Evolutionary conservation across 2,797 vertebrate species (phyloP).

Genomic region (Sebastes jordani): DNA sequence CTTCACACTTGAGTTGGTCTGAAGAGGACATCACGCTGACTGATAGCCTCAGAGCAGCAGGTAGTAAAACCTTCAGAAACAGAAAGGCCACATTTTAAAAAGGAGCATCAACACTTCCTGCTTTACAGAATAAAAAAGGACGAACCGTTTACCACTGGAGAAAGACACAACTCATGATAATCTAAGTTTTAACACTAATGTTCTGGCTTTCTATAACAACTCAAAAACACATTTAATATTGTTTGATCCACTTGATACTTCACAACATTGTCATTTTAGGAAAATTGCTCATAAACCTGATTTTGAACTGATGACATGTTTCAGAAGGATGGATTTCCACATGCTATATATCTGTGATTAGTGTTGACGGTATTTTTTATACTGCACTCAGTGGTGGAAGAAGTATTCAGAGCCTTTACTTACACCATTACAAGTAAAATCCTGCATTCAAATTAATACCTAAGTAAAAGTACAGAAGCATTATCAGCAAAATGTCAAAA

Average conservation of each 20-base stretch:
- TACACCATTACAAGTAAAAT: background rate
- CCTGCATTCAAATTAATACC: too few relatives aligned
- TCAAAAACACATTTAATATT: background rate
- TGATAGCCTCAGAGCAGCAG: background rate
- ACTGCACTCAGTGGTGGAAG: background rate
- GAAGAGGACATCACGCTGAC: slow-evolving; percentile 1
- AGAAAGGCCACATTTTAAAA: background rate
- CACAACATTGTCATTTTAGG: background rate
- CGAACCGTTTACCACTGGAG: background rate
- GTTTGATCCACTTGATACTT: background rate
- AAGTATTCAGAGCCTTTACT: background rate
- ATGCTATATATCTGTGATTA: background rate
- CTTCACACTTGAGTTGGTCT: background rate
- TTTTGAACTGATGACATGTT: background rate
- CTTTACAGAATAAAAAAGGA: background rate
- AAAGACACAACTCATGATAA: background rate
- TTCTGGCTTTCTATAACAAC: background rate
- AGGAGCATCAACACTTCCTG: background rate
- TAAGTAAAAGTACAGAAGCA: too few relatives aligned
- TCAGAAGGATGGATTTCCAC: background rate
- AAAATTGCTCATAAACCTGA: background rate
- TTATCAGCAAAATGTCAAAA: background rate
- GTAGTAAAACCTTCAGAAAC: background rate
- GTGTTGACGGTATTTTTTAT: background rate
- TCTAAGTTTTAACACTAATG: background rate